These are phyloP conservation scores for Peromyscus eremicus DNA, from an alignment of 2,797 vertebrate genomes.

Conservation along the genomic window DNA sequence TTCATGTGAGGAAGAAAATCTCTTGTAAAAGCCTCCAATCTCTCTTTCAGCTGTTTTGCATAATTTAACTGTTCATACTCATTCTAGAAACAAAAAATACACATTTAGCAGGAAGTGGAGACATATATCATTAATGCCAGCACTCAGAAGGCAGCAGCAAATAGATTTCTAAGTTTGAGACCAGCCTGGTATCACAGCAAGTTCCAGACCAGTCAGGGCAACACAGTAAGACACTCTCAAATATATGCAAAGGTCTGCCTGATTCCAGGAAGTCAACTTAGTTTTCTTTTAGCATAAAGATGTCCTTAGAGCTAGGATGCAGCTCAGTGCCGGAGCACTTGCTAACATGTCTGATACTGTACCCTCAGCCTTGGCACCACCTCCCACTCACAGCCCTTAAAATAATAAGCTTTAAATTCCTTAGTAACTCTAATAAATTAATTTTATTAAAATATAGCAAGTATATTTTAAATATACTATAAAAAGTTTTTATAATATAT, in stretches of 20 bases:
- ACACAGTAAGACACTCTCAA: background rate
- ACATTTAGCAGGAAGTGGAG: background rate
- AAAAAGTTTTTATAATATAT: background rate
- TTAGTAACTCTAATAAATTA: slow-evolving; percentile 47
- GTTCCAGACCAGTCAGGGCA: background rate
- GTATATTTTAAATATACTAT: background rate
- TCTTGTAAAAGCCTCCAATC: slow-evolving; percentile 97
- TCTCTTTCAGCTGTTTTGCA: slow-evolving; percentile 97
- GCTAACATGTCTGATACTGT: too few relatives aligned
- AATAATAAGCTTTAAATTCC: slow-evolving; percentile 1
- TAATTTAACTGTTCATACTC: slow-evolving; percentile 99
- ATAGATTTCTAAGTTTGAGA: background rate
- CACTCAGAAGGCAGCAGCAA: background rate
- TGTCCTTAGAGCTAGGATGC: background rate
- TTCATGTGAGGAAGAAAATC: slow-evolving; percentile 99
- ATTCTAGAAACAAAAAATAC: slow-evolving; percentile 88
- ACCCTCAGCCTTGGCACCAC: background rate
- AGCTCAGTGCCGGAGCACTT: background rate
- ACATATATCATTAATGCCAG: background rate
- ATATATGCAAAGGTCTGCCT: slow-evolving; percentile 56
- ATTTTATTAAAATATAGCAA: background rate
- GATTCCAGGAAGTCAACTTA: slow-evolving; percentile 8
- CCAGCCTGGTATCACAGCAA: background rate
- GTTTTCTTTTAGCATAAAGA: slow-evolving; percentile 16
- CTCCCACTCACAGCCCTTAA: background rate